These are phyloP conservation scores for Felis catus DNA, from an alignment of 2,113 vertebrate species.

Conservation along the genomic window DNA sequence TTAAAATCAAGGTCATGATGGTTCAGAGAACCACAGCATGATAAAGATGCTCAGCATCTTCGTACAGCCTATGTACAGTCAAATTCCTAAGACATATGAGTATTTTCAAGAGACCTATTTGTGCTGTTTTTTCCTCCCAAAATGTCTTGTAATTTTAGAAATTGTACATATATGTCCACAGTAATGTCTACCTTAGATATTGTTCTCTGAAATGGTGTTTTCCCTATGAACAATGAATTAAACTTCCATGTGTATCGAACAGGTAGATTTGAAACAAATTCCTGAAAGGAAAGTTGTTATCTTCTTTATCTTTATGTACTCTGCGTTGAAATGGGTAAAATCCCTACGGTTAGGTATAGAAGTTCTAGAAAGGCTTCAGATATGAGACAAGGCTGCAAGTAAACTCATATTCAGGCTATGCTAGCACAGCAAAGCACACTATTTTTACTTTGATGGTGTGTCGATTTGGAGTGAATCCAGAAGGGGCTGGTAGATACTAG, in stretches of 20 bases:
- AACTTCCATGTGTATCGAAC: background rate
- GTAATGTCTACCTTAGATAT: background rate
- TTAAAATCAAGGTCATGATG: background rate
- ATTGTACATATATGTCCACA: background rate
- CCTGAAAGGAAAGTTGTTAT: background rate
- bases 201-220: background rate
- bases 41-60: background rate
- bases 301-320: background rate
- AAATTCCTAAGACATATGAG: background rate
- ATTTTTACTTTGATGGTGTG: background rate
- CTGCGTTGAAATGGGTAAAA: background rate
- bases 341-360: background rate
- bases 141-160: background rate
- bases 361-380: background rate
- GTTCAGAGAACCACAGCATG: background rate
- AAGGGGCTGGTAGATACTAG: background rate
- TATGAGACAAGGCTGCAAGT: background rate
- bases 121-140: background rate
- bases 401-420: background rate
- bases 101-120: background rate
- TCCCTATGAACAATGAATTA: background rate
- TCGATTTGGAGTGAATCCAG: background rate
- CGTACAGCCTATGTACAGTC: background rate
- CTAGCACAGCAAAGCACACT: background rate
- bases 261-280: background rate